A percentile compares a stretch with the other conserved stretches of the same genome.
Conservation (phyloP, 2,113 vertebrate species). For the Hippotragus niger region DNA sequence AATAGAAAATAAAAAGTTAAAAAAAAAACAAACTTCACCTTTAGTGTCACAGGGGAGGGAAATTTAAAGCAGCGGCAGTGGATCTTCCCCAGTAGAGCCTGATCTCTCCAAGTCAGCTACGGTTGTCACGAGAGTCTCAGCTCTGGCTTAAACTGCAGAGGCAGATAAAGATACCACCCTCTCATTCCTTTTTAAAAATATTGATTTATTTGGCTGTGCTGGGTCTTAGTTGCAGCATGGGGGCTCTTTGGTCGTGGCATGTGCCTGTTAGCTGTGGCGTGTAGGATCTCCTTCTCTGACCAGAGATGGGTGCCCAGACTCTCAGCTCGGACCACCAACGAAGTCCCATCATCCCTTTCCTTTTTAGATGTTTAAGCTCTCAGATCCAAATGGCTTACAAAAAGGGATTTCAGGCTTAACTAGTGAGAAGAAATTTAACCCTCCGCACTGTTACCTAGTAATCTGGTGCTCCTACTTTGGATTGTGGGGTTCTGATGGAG, state of each 20-base stretch:
- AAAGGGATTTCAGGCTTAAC: neutral
- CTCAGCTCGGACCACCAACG: neutral
- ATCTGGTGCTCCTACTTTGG: neutral
- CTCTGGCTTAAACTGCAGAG: neutral
- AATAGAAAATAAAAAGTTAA: neutral
- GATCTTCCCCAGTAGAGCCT: neutral
- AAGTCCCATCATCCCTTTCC: neutral
- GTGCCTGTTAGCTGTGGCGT: neutral
- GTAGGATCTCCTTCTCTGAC: neutral
- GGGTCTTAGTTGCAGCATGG: neutral
- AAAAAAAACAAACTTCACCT: neutral
- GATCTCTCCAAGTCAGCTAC: neutral
- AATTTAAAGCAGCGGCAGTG: neutral
- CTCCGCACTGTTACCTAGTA: neutral
- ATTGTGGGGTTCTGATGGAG: neutral
- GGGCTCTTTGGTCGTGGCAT: neutral
- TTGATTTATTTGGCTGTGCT: neutral
- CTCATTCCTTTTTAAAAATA: neutral
- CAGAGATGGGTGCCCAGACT: neutral
- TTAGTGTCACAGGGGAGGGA: neutral
- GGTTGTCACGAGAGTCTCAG: neutral
- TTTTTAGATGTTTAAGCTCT: neutral
- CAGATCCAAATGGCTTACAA: neutral
- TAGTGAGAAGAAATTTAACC: neutral
- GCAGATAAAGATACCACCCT: neutral